phyloP scores from a whole-genome alignment of 1,140 invertebrate species.

The Ooceraea biroi region DNA sequence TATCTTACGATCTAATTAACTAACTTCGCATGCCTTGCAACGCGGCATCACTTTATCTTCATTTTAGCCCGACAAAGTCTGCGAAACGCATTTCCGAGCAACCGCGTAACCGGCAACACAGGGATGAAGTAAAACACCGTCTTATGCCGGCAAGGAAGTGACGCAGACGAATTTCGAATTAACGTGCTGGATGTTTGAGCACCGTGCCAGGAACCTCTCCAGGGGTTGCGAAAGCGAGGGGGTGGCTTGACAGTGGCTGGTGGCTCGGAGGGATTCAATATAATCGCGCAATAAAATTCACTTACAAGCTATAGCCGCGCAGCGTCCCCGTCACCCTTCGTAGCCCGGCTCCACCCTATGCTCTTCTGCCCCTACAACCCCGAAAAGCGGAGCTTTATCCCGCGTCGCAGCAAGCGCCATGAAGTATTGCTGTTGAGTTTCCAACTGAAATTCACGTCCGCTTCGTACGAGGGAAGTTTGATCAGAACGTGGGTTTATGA shows the following conservation, averaged over 20 bases:
- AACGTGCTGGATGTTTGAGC: slow-evolving; percentile 75
- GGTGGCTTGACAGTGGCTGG: slow-evolving; percentile 71
- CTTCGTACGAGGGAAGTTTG: slow-evolving; percentile 4
- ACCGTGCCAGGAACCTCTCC: slow-evolving; percentile 69
- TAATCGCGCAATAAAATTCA: slow-evolving; percentile 85
- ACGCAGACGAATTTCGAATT: slow-evolving; percentile 69
- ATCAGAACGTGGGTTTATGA: slow-evolving; percentile 45
- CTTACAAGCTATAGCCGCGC: slow-evolving; percentile 78
- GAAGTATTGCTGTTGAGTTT: slow-evolving; percentile 72
- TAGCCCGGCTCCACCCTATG: slow-evolving; percentile 40
- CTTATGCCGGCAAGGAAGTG: slow-evolving; percentile 36
- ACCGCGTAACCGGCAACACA: slow-evolving; percentile 46
- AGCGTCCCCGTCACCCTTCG: slow-evolving; percentile 45
- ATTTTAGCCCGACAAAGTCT: slow-evolving; percentile 43
- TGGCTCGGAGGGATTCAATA: slow-evolving; percentile 82
- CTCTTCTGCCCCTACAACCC: slow-evolving; percentile 52
- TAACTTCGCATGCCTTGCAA: slow-evolving; percentile 12
- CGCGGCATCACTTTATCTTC: slow-evolving; percentile 41
- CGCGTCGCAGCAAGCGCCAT: slow-evolving; percentile 63
- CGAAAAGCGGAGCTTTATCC: slow-evolving; percentile 69
- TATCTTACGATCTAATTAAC: slow-evolving; percentile 43
- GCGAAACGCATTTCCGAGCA: slow-evolving; percentile 27
- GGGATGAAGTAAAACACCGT: slow-evolving; percentile 54
- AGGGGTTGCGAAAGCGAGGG: slow-evolving; percentile 64
- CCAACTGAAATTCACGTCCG: slow-evolving; percentile 61